Conservation (phyloP, 2,797 vertebrate genomes). For the Peromyscus attwateri region DNA sequence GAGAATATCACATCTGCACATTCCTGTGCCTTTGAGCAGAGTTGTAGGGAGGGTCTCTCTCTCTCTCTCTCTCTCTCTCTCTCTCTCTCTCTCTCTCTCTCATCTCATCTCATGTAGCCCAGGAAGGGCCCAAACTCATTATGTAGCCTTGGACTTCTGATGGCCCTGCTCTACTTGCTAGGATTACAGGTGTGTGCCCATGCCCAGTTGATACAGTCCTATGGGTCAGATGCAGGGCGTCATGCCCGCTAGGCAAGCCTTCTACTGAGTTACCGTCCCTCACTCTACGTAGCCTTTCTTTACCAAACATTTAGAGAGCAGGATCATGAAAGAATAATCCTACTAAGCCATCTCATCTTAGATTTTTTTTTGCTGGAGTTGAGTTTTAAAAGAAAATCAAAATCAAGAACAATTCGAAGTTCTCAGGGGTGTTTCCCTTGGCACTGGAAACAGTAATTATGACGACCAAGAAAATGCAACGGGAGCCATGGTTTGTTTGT, state of each 20-base stretch:
- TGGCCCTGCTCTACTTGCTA: background rate
- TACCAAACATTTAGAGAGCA: background rate
- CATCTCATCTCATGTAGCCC: background rate
- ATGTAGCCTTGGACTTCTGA: background rate
- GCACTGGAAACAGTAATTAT: background rate
- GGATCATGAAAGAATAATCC: background rate
- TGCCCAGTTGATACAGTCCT: background rate
- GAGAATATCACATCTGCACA: background rate
- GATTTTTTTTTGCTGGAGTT: background rate
- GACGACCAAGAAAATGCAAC: background rate
- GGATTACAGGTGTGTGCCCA: background rate
- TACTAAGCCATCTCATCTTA: background rate
- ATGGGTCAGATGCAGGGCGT: background rate
- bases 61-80: too few species aligned
- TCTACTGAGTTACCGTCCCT: background rate
- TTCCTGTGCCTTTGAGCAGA: background rate
- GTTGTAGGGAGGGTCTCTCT: background rate
- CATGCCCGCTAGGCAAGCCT: background rate
- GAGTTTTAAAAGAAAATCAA: slow-evolving; percentile 53
- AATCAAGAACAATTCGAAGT: background rate
- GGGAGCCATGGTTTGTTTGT: background rate
- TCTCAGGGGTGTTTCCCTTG: background rate
- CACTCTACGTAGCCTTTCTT: background rate
- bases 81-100: too few species aligned
- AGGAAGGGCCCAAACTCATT: background rate